phyloP scores from a whole-genome alignment of 2,113 vertebrate genomes.

The Plecotus auritus region DNA sequence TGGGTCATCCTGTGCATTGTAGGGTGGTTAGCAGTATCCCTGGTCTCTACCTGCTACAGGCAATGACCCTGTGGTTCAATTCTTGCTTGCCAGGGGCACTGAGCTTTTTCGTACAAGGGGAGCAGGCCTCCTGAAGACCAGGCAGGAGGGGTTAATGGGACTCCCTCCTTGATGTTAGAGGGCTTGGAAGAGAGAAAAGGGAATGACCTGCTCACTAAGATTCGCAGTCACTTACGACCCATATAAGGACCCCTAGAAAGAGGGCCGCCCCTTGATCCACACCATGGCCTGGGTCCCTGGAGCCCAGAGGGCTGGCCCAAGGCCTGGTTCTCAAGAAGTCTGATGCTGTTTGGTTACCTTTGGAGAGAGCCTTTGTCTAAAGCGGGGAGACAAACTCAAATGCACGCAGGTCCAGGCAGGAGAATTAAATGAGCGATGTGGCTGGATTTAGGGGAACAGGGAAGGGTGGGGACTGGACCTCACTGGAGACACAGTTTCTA shows the following conservation, averaged over 20 bases:
- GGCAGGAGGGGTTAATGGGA: background rate
- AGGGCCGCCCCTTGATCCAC: rapidly evolving
- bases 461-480: background rate
- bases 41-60: background rate
- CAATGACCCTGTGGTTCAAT: rapidly evolving
- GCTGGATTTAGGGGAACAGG: background rate
- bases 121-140: background rate
- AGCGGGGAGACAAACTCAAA: background rate
- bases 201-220: background rate
- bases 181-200: background rate
- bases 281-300: rapidly evolving
- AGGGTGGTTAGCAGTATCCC: rapidly evolving
- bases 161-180: background rate
- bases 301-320: background rate
- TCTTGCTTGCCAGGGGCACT: background rate
- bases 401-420: background rate
- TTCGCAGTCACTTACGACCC: rapidly evolving
- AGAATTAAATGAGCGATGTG: background rate
- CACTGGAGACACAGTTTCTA: background rate
- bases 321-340: background rate
- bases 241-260: rapidly evolving
- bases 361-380: background rate
- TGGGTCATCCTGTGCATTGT: rapidly evolving
- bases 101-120: background rate
- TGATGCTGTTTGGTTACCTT: background rate